phyloP scores from a whole-genome alignment of 2,888 invertebrate genomes.

The Diaphora mendica region DNA sequence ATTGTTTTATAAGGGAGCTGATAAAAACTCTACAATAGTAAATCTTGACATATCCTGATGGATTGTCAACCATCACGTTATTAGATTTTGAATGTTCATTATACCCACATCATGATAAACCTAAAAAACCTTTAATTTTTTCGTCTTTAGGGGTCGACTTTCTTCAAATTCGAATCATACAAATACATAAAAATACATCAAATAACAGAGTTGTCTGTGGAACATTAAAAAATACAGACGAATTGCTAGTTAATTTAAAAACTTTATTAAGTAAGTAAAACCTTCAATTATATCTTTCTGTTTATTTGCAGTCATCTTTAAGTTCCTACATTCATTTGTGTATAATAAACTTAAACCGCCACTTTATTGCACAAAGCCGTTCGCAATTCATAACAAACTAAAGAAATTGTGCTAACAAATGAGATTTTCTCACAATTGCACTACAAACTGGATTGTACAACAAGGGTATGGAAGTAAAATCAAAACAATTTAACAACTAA shows the following conservation, averaged over 20 bases:
- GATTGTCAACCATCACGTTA: background rate
- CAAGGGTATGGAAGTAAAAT: constrained; percentile 10
- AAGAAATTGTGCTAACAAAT: constrained; percentile 14
- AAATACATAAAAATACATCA: no score
- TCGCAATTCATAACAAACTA: constrained; percentile 16
- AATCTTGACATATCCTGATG: background rate
- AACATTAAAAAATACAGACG: background rate
- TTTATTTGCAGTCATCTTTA: background rate
- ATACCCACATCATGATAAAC: background rate
- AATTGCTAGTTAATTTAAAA: background rate
- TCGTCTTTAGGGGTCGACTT: background rate
- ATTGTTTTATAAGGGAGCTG: background rate
- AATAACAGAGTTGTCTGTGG: background rate
- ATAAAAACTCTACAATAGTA: background rate
- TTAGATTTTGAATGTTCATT: background rate
- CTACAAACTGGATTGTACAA: constrained; percentile 3
- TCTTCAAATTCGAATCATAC: no score
- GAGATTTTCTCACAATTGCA: constrained; percentile 10
- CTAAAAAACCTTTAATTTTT: background rate
- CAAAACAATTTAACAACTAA: constrained; percentile 8
- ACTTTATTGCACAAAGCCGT: constrained; percentile 3
- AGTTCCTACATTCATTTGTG: constrained; percentile 1
- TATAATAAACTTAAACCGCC: constrained; percentile 9
- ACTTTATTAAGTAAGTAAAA: background rate
- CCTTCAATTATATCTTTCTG: no score